These are phyloP conservation scores for Polyploca ridens DNA, from an alignment of 2,888 invertebrate species.

Conservation along the genomic window DNA sequence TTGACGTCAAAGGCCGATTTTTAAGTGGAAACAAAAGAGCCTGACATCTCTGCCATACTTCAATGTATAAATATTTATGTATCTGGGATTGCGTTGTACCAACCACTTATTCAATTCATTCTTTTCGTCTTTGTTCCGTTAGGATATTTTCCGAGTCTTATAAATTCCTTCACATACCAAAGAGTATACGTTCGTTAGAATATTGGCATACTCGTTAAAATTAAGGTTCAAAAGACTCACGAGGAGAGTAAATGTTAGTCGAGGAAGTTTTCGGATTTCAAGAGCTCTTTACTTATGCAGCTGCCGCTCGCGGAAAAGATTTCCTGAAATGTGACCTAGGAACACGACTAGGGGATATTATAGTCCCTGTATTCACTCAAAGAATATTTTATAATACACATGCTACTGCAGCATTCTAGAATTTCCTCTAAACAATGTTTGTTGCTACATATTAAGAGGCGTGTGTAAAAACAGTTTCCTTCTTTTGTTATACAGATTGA, in stretches of 20 bases:
- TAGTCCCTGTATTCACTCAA: background rate
- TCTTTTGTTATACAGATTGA: background rate
- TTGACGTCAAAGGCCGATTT: slow-evolving; percentile 38
- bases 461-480: slow-evolving; percentile 6
- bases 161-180: background rate
- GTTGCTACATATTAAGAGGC: slow-evolving; percentile 2
- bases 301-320: slow-evolving; percentile 14
- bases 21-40: slow-evolving; percentile 6
- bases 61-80: slow-evolving; percentile 14
- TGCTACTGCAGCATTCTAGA: background rate
- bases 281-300: slow-evolving; percentile 15
- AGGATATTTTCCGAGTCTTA: background rate
- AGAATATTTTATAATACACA: slow-evolving; percentile 2
- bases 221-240: background rate
- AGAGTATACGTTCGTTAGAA: background rate
- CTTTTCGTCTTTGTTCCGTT: background rate
- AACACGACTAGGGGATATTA: background rate
- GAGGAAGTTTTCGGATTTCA: slow-evolving; percentile 9
- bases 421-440: slow-evolving; percentile 1
- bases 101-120: background rate
- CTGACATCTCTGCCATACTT: slow-evolving; percentile 7
- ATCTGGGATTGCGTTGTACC: background rate
- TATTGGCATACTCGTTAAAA: background rate
- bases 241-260: slow-evolving; percentile 6
- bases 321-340: slow-evolving; percentile 17